Evolutionary conservation across 2,797 vertebrate genomes (phyloP).

Genomic region (Rhyacichthys aspro): DNA sequence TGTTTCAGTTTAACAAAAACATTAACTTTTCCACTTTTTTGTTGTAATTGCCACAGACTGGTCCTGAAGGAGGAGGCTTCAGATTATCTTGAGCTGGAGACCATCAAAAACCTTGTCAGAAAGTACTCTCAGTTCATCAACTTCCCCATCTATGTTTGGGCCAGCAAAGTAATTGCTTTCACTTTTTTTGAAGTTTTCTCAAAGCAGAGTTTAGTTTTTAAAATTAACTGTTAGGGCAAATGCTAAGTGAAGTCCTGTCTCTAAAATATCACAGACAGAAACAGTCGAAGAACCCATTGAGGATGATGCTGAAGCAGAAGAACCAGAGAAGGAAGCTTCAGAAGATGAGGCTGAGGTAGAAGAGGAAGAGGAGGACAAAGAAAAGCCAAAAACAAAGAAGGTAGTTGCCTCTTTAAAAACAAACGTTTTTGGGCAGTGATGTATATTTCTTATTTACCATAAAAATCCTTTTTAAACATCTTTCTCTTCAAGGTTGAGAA

Average conservation of each 20-base stretch:
- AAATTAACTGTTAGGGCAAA: slow-evolving; percentile 8
- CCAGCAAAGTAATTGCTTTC: slow-evolving; percentile 89
- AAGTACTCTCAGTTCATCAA: slow-evolving; percentile 99
- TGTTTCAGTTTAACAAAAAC: no score
- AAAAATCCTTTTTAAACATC: neutral
- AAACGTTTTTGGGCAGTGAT: neutral
- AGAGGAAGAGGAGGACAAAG: slow-evolving; percentile 94
- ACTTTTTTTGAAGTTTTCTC: neutral
- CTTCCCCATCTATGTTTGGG: slow-evolving; percentile 98
- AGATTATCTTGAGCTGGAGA: slow-evolving; percentile 96
- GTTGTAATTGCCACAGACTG: slow-evolving; percentile 74
- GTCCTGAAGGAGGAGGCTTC: slow-evolving; percentile 98
- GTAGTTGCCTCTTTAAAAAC: slow-evolving; percentile 55
- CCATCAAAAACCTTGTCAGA: slow-evolving; percentile 94
- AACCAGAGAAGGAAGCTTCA: slow-evolving; percentile 88
- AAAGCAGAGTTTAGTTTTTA: neutral
- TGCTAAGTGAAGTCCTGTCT: neutral
- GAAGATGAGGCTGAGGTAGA: slow-evolving; percentile 96
- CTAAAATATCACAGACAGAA: slow-evolving; percentile 84
- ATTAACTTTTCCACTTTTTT: neutral
- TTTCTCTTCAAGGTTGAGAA: slow-evolving; percentile 88
- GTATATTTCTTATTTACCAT: no score
- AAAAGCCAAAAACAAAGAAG: slow-evolving; percentile 97
- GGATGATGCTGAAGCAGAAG: slow-evolving; percentile 89
- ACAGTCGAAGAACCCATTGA: slow-evolving; percentile 95